Conservation (phyloP, 2,888 invertebrate species). For the Drosophila neutralis region DNA sequence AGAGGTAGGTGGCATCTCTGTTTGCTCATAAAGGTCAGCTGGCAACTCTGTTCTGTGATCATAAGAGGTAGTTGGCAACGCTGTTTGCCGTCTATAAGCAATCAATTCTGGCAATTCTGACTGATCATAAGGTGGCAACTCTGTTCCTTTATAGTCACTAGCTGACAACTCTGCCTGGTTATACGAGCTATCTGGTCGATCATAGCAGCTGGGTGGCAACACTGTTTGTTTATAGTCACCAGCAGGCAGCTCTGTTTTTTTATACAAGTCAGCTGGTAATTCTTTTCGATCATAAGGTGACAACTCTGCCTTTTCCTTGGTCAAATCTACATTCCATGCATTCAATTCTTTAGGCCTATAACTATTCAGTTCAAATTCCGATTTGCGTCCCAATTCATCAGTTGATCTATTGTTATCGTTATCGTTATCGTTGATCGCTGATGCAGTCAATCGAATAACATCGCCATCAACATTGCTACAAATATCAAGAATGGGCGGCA, state of each 20-base stretch:
- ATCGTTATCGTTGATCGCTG: not conserved
- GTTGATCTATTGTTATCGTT: not conserved
- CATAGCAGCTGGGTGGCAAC: not conserved
- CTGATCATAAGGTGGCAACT: not conserved
- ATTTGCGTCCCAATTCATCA: not conserved
- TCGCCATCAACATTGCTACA: slow-evolving; percentile 11
- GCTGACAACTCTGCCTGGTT: not conserved
- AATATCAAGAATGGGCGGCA: slow-evolving; percentile 56
- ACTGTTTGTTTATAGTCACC: not conserved
- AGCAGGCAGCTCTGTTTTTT: not conserved
- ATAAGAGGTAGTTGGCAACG: not conserved
- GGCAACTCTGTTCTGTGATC: not conserved
- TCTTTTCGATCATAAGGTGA: not conserved
- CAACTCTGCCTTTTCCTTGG: not conserved
- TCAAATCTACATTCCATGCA: not conserved
- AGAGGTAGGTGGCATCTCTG: not conserved
- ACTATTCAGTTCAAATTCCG: not conserved
- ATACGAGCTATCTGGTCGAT: not conserved
- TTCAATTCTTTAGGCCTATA: not conserved
- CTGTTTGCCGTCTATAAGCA: not conserved
- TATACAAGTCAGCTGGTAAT: not conserved
- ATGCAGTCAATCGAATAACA: not conserved
- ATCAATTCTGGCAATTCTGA: not conserved
- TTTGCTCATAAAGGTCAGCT: not conserved
- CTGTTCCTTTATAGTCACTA: not conserved